phyloP scores from a whole-genome alignment of 2,113 vertebrate genomes.

The Daubentonia madagascariensis region DNA sequence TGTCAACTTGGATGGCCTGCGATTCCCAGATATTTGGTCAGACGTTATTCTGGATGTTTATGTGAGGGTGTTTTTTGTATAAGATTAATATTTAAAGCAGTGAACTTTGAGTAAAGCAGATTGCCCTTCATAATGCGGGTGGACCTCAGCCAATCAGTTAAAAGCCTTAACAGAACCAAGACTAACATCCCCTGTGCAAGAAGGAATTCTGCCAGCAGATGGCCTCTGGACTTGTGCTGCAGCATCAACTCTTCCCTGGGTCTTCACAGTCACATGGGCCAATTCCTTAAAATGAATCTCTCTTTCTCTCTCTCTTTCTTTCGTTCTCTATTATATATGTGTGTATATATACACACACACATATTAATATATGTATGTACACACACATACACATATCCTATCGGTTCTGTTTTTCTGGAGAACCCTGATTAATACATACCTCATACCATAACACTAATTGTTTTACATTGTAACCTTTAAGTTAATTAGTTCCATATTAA shows the following conservation, averaged over 20 bases:
- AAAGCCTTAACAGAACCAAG: not conserved
- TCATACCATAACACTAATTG: not conserved
- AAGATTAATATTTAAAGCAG: not conserved
- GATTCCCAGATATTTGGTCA: not conserved
- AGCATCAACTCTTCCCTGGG: not conserved
- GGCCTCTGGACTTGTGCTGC: not conserved
- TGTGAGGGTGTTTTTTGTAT: not conserved
- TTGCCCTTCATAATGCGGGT: not conserved
- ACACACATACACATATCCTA: too few species aligned
- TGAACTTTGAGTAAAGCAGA: not conserved
- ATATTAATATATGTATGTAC: not conserved
- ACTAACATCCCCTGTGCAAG: not conserved
- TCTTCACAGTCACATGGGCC: not conserved
- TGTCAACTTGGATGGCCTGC: not conserved
- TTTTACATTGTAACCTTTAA: slow-evolving; percentile 2
- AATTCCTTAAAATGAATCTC: not conserved
- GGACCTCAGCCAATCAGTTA: not conserved
- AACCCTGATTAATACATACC: not conserved
- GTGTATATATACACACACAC: too few species aligned
- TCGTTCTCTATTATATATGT: not conserved
- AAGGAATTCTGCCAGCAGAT: not conserved
- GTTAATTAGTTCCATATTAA: not conserved
- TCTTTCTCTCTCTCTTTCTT: not conserved
- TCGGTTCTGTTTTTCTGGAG: not conserved
- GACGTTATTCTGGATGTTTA: not conserved